Conservation (phyloP, 2,113 vertebrate species). For the Glaucidium brasilianum region DNA sequence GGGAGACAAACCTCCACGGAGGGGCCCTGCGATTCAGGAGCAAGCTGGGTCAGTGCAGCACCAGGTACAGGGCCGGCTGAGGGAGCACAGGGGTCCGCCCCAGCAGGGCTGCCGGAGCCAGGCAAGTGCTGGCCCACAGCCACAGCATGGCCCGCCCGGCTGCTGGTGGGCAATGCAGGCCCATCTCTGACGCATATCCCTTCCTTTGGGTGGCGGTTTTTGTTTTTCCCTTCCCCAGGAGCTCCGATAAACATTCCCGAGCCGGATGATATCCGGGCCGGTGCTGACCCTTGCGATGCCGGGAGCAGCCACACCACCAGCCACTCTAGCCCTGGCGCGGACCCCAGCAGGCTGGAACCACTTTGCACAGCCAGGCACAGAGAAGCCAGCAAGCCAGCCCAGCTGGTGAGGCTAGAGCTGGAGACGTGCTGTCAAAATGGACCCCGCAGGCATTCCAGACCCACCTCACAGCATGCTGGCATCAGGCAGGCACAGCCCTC, state of each 20-base stretch:
- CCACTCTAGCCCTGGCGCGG: fast-evolving
- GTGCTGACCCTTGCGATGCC: constrained; percentile 52
- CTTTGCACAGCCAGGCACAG: not conserved
- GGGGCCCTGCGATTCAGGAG: fast-evolving
- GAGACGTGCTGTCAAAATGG: not conserved
- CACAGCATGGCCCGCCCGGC: not conserved
- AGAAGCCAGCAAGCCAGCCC: not conserved
- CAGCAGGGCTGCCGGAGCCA: fast-evolving
- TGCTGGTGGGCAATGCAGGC: constrained; percentile 3
- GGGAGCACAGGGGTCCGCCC: not conserved
- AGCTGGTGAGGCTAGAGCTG: not conserved
- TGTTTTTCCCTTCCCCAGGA: constrained; percentile 61
- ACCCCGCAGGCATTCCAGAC: fast-evolving
- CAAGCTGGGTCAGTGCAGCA: not conserved
- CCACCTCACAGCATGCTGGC: not conserved
- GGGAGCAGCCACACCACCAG: not conserved
- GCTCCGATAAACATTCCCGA: constrained; percentile 54
- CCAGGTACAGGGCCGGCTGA: fast-evolving
- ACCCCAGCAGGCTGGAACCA: fast-evolving
- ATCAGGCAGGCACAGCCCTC: not conserved
- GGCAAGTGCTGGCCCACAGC: not conserved
- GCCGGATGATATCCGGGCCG: not conserved
- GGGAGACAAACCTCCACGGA: not conserved
- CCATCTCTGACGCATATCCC: constrained; percentile 62
- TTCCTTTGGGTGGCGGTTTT: constrained; percentile 55